Evolutionary conservation across 2,888 invertebrate species (phyloP).

Genomic region (Entomobrya proxima): DNA sequence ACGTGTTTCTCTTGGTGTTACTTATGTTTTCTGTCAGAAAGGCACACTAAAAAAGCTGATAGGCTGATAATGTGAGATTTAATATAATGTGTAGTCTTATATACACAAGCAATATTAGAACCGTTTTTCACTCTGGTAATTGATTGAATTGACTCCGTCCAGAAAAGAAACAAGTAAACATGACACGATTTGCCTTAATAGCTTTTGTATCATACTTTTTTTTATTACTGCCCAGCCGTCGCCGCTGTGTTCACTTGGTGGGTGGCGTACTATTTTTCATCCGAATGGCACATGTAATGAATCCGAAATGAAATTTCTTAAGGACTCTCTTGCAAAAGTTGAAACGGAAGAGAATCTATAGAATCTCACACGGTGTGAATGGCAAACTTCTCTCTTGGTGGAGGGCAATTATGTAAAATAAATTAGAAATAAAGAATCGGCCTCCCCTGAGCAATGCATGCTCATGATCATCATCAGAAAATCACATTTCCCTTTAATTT

Average conservation of each 20-base stretch:
- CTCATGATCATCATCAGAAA: too few relatives aligned
- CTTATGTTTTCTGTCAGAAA: conserved; percentile 9
- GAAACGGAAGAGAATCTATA: conserved; percentile 9
- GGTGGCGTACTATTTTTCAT: conserved; percentile 22
- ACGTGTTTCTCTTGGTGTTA: conserved; percentile 22
- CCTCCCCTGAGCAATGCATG: not conserved
- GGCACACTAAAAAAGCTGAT: conserved; percentile 3
- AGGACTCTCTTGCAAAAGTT: not conserved
- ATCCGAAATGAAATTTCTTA: not conserved
- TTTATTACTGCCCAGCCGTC: not conserved
- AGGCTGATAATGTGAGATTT: not conserved
- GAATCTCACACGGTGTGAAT: not conserved
- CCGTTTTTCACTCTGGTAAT: conserved; percentile 1
- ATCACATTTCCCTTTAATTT: too few relatives aligned
- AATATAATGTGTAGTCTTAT: not conserved
- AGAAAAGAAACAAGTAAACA: conserved; percentile 34
- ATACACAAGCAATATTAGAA: not conserved
- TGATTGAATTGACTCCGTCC: conserved; percentile 25
- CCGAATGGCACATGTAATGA: conserved; percentile 7
- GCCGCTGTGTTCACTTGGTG: not conserved
- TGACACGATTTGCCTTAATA: conserved; percentile 37
- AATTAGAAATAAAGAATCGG: not conserved
- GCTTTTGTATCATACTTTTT: conserved; percentile 1
- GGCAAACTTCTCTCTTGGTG: not conserved
- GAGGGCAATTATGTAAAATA: conserved; percentile 32